Evolutionary conservation across 2,888 invertebrate species (phyloP).

Genomic region (Tetramorium bicarinatum): DNA sequence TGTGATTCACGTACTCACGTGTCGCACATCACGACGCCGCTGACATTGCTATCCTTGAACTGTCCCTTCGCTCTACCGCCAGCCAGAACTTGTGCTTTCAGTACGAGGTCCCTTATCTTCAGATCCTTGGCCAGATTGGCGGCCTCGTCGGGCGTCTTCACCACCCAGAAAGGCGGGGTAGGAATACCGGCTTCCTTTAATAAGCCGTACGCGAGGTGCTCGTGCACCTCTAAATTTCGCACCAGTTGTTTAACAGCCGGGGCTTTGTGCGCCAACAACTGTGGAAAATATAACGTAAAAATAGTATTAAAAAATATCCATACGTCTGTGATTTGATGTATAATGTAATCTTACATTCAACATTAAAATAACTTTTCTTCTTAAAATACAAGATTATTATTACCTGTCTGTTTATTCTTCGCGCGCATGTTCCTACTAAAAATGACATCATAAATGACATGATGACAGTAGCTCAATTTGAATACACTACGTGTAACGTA

Average conservation of each 20-base stretch:
- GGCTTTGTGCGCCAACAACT: conserved; percentile 79
- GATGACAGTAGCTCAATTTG: conserved; percentile 6
- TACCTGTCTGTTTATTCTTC: conserved; percentile 59
- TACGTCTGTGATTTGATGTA: not conserved
- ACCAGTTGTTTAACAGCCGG: conserved; percentile 86
- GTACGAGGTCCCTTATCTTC: conserved; percentile 92
- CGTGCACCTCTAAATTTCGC: conserved; percentile 95
- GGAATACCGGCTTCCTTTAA: conserved; percentile 93
- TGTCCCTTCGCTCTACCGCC: conserved; percentile 96
- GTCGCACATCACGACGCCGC: conserved; percentile 96
- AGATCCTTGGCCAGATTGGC: conserved; percentile 91
- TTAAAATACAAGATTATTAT: not conserved
- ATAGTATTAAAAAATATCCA: conserved; percentile 58
- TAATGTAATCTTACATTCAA: not conserved
- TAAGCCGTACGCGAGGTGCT: conserved; percentile 95
- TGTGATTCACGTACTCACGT: conserved; percentile 86
- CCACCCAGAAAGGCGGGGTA: conserved; percentile 95
- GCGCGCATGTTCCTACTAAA: conserved; percentile 27
- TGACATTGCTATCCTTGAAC: conserved; percentile 96
- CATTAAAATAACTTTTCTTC: not conserved
- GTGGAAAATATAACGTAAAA: not conserved
- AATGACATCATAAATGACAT: conserved; percentile 56
- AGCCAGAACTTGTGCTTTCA: conserved; percentile 96
- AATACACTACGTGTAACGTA: not conserved
- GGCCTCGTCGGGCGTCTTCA: conserved; percentile 93